These are phyloP conservation scores for Hydrolagus colliei DNA, from an alignment of 2,797 vertebrate species.

Conservation along the genomic window DNA sequence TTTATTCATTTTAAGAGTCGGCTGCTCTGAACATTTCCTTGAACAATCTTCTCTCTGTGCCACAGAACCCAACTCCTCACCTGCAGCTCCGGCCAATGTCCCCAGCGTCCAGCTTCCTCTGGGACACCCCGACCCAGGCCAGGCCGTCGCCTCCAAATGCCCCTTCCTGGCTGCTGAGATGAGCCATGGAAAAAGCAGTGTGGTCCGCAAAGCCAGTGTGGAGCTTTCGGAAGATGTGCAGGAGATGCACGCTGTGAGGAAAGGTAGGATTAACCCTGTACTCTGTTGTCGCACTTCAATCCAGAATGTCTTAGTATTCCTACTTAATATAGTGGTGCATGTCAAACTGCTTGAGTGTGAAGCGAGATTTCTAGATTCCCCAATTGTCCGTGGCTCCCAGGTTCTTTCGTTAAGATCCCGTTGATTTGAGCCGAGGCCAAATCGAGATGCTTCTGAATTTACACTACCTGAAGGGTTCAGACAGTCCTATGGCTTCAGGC, in stretches of 20 bases:
- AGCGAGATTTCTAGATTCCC: too few relatives aligned
- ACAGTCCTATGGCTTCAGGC: too few relatives aligned
- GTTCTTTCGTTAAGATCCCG: too few relatives aligned
- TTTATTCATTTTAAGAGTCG: not conserved
- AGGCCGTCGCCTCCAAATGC: constrained; percentile 71
- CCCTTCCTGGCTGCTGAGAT: constrained; percentile 92
- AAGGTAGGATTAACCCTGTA: constrained; percentile 56
- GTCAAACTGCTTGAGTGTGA: too few relatives aligned
- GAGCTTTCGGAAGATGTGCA: constrained; percentile 89
- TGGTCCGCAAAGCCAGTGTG: constrained; percentile 80
- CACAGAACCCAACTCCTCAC: not conserved
- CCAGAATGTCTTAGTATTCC: not conserved
- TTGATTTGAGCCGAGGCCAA: too few relatives aligned
- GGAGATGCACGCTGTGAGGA: constrained; percentile 73
- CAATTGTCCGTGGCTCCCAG: too few relatives aligned
- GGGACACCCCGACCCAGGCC: constrained; percentile 58
- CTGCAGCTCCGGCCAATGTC: not conserved
- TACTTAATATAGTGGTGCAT: too few relatives aligned
- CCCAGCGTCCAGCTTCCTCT: not conserved
- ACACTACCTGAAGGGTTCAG: too few relatives aligned
- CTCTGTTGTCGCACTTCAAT: not conserved
- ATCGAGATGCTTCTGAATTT: too few relatives aligned
- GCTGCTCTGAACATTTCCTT: not conserved
- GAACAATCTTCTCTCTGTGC: not conserved
- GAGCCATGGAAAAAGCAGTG: constrained; percentile 75